phyloP scores from a whole-genome alignment of 2,888 invertebrate genomes.

The Linnaemya vulpina region DNA sequence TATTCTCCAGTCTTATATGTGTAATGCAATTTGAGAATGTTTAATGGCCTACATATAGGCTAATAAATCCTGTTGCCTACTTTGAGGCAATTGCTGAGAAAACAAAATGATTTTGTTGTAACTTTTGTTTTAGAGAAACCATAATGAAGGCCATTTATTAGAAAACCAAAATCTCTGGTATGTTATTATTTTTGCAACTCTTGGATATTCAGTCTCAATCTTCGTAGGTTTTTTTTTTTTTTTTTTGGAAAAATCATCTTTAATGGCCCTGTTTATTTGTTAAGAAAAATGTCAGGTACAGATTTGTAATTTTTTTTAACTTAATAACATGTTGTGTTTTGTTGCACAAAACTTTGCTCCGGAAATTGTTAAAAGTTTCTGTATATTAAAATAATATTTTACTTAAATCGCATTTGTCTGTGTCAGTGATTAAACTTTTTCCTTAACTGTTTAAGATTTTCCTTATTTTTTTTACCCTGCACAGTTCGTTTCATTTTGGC shows the following conservation, averaged over 20 bases:
- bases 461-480: background rate
- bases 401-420: conserved; percentile 31
- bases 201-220: too few species aligned
- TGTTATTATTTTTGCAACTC: background rate
- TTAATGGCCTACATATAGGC: conserved; percentile 13
- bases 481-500: background rate
- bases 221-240: too few species aligned
- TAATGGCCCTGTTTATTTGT: background rate
- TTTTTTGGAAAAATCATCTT: background rate
- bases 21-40: background rate
- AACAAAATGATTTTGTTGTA: conserved; percentile 1
- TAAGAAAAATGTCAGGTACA: conserved; percentile 6
- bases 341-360: too few species aligned
- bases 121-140: background rate
- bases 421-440: conserved; percentile 38
- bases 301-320: conserved; percentile 7
- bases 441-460: background rate
- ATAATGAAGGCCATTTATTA: conserved; percentile 7
- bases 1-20: background rate
- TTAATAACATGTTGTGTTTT: background rate
- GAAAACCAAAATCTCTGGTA: background rate
- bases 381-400: conserved; percentile 46
- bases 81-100: background rate
- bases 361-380: conserved; percentile 19
- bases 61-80: conserved; percentile 10